Conservation (phyloP, 2,888 invertebrate genomes). For the Tetranychus truncatus region DNA sequence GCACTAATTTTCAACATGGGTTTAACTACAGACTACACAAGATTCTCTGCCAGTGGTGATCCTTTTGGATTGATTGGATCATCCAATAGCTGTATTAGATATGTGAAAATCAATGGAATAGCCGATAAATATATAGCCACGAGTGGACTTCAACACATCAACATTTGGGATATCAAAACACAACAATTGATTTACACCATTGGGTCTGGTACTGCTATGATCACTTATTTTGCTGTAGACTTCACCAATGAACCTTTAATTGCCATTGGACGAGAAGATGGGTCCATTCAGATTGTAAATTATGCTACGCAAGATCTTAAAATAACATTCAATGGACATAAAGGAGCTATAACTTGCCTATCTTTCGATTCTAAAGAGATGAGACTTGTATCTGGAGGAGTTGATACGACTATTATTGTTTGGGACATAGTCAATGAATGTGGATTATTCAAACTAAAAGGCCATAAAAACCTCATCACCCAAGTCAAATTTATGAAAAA, state of each 20-base stretch:
- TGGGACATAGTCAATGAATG: conserved; percentile 85
- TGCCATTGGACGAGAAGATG: conserved; percentile 81
- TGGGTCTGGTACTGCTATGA: neutral
- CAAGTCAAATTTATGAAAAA: conserved; percentile 24
- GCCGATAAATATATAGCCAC: conserved; percentile 68
- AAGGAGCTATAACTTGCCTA: conserved; percentile 57
- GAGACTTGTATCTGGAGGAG: conserved; percentile 68
- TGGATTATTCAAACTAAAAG: conserved; percentile 68
- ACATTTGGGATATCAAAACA: conserved; percentile 78
- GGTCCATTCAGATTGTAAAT: conserved; percentile 63
- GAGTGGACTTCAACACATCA: conserved; percentile 81
- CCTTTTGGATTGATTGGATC: conserved; percentile 67
- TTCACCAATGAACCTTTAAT: conserved; percentile 33
- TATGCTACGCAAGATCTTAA: conserved; percentile 50
- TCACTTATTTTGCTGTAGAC: conserved; percentile 9
- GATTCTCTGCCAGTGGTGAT: conserved; percentile 54
- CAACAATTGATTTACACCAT: conserved; percentile 47
- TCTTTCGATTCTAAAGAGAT: conserved; percentile 66
- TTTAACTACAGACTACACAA: conserved; percentile 78
- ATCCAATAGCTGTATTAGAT: conserved; percentile 52
- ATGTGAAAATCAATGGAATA: conserved; percentile 43
- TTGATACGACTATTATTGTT: conserved; percentile 81
- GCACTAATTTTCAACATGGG: conserved; percentile 44
- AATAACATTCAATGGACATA: conserved; percentile 60
- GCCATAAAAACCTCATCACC: conserved; percentile 77